These are phyloP conservation scores for Bufo gargarizans DNA, from an alignment of 2,113 vertebrate genomes.

Conservation along the genomic window DNA sequence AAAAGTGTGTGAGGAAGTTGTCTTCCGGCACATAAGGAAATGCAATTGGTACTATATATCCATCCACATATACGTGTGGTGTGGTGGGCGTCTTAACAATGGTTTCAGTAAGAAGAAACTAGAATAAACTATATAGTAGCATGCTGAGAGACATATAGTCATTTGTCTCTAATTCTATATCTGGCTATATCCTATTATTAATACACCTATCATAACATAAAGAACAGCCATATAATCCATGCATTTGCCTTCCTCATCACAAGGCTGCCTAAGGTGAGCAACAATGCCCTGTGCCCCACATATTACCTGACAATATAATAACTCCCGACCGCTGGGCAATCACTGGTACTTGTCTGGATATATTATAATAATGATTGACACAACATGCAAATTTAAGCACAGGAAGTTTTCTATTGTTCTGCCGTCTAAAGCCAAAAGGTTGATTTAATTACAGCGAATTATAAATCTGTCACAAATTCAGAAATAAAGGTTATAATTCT, in stretches of 20 bases:
- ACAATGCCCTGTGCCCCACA: slow-evolving; percentile 79
- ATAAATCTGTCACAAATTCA: slow-evolving; percentile 29
- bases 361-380: slow-evolving; percentile 46
- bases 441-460: slow-evolving; percentile 40
- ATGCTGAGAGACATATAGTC: neutral
- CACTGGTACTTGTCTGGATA: slow-evolving; percentile 30
- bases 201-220: slow-evolving; percentile 49
- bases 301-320: slow-evolving; percentile 73
- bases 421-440: slow-evolving; percentile 12
- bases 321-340: slow-evolving; percentile 23
- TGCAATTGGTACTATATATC: neutral
- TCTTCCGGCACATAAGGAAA: neutral
- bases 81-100: neutral
- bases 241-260: slow-evolving; percentile 78
- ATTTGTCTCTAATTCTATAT: neutral
- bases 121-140: neutral
- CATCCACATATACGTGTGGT: neutral
- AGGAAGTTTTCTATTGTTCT: slow-evolving; percentile 38
- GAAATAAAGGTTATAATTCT: slow-evolving; percentile 8
- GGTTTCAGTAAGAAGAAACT: neutral
- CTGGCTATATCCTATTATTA: neutral
- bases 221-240: slow-evolving; percentile 79
- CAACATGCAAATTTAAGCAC: slow-evolving; percentile 32
- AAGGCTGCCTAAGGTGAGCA: slow-evolving; percentile 78
- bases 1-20: too few relatives aligned